Evolutionary conservation across 2,888 invertebrate species (phyloP), one percentile per base, ranked within the genome.

Genomic region (Escarpia spicata): DNA sequence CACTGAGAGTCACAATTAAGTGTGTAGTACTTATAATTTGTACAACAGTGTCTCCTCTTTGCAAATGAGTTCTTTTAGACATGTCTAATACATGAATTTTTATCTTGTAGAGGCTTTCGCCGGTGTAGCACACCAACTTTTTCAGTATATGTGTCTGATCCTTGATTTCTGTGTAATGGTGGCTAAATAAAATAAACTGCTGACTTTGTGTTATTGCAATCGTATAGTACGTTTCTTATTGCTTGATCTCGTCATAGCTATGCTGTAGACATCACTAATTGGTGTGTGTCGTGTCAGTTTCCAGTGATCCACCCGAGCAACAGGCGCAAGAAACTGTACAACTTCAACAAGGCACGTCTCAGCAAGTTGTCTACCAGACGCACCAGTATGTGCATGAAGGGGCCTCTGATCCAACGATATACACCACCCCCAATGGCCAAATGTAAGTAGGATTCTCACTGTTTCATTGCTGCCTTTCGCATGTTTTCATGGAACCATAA

Each of bases 331-430:
- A 97, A 93, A 97, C 97, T 91, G 97, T 97, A 91, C 96, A 97
- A 91, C 93, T 95, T n/a, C 95, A 96, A 92, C 95, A 95, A 91
- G 95, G 95, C 93, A 93, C 93, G 58, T 92, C 94, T 89, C 95
- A 95, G 93, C 96, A 96, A 95, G 95, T 96, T 90, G 96, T 97
- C 93, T 97, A 97, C 96, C 97, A 97, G 95, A 97, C 97, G 94
- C 97, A 97, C 75, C 75, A 75, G 96, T 97, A 97, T 96, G 97
- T 97, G 95, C 97, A 97, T 95, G 97, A 97, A 95, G 97, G 97
- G 94, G 89, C 91, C 31, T 52, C 92, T 45, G 97, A 97, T 96
- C 97, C 97, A 96, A 97, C 97, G 96, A 97, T 97, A 96, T 97
- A 97, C 97, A 95, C 97, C 94, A 94, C 95, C 93, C 96, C 97